A percentile compares a stretch with the other conserved stretches of the same genome.
Conservation (phyloP, 2,113 vertebrate genomes). For the Lagenorhynchus albirostris region DNA sequence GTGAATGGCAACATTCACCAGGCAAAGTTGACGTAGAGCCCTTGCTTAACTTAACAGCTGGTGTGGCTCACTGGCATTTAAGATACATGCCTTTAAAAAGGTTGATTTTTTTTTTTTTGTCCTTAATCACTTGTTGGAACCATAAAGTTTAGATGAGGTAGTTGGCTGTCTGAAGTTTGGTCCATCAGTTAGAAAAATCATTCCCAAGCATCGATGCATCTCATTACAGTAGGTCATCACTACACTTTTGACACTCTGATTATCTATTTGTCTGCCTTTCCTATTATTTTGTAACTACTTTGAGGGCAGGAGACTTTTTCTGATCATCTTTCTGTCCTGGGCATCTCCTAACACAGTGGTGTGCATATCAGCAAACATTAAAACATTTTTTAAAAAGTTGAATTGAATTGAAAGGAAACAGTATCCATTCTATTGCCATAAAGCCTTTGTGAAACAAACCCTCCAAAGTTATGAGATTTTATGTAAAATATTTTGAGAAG, state of each 20-base stretch:
- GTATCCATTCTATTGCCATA: neutral
- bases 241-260: neutral
- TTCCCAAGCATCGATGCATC: neutral
- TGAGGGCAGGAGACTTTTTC: neutral
- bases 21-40: neutral
- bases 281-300: neutral
- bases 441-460: neutral
- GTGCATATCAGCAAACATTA: neutral
- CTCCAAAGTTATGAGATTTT: neutral
- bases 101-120: neutral
- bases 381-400: neutral
- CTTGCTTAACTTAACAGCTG: slow-evolving; percentile 1
- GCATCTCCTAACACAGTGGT: neutral
- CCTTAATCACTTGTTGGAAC: neutral
- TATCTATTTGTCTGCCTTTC: neutral
- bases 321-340: neutral
- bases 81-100: neutral
- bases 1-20: neutral
- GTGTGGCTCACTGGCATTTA: neutral
- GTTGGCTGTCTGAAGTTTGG: neutral
- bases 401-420: neutral
- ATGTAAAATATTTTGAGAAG: slow-evolving; percentile 20
- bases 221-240: neutral
- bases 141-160: neutral
- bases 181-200: neutral